Base-by-base conservation (phyloP, 2,797 vertebrate species). In the Dipus sagitta region DNA sequence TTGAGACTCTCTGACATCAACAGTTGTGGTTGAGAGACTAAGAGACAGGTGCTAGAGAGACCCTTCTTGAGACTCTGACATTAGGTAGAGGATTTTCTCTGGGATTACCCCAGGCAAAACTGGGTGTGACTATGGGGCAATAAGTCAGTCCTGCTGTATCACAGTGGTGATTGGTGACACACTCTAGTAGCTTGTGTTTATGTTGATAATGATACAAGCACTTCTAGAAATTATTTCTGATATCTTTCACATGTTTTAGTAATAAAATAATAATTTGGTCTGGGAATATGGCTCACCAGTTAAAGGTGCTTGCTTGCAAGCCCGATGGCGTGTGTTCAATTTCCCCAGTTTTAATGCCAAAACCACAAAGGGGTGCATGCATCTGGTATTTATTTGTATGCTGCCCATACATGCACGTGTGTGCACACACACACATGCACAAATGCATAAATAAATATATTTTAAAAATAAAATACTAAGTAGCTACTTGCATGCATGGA, bases 61-160 rank as follows among this genome's bases (percentile, higher is more conserved):
- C 34, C 64, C n/a, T 88, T 90, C 86, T 81, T 90, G 58, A 90
- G 74, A 88, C 79, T 96, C 88, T 38, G 81, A 28, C 30, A 12
- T 88, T 47, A 42, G 20, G 84, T 86, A 78, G 3, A 75, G 86
- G 84, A 47, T 90, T 93, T 91, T 78, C 38, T 90, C 78, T 82
- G 65, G 83, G 71, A 84, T 79, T 71, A 21, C 28, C 30, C 20
- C 79, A 13, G 38, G 71, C 0, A 30, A 86, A 93, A 67, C 78
- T 78, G 68, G 62, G 38, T 81, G 64, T 91, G 67, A 38, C 91
- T 85, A 24, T 76, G 3, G 88, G 75, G 17, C 74, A 74, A 1
- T 70, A 77, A 76, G 84, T 88, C 64, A 93, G 20, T 79, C 17
- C 38, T 26, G 68, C 60, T 91, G 8, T 62, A 72, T 89, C 38